Conservation (phyloP, 2,113 vertebrate genomes). For the Dendrocopos noguchii region DNA sequence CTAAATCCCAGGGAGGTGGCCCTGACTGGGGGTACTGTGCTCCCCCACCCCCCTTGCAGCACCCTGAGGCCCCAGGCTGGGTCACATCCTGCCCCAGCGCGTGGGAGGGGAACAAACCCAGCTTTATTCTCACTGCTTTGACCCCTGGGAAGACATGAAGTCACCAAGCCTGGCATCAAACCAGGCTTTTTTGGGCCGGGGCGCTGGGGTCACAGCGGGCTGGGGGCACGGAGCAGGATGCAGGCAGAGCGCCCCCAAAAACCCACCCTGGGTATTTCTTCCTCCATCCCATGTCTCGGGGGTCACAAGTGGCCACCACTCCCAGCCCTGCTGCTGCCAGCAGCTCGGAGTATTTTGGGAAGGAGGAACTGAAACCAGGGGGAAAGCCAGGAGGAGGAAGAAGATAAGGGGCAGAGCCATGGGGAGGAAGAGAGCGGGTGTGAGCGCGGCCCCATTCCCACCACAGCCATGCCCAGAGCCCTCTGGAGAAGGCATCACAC, state of each 20-base stretch:
- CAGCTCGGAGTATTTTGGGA: not conserved
- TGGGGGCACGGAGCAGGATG: not conserved
- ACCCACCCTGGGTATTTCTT: rapidly evolving
- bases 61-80: not conserved
- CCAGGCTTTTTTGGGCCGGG: not conserved
- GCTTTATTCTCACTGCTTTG: not conserved
- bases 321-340: not conserved
- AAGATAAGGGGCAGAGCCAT: constrained; percentile 7
- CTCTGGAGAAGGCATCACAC: not conserved
- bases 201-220: rapidly evolving
- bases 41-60: not conserved
- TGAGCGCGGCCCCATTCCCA: not conserved
- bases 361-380: constrained; percentile 53
- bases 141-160: constrained; percentile 23
- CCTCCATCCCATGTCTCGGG: rapidly evolving
- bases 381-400: constrained; percentile 51
- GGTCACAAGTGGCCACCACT: rapidly evolving
- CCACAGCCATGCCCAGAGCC: not conserved
- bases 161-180: not conserved
- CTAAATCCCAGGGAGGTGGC: not conserved
- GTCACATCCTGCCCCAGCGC: not conserved
- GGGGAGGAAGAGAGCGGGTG: not conserved
- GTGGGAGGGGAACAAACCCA: constrained; percentile 55
- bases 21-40: not conserved
- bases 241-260: not conserved